A percentile compares a stretch with the other conserved stretches of the same genome.
These are phyloP conservation scores for Nomada flava DNA, from an alignment of 2,888 invertebrate species.

Conservation along the genomic window DNA sequence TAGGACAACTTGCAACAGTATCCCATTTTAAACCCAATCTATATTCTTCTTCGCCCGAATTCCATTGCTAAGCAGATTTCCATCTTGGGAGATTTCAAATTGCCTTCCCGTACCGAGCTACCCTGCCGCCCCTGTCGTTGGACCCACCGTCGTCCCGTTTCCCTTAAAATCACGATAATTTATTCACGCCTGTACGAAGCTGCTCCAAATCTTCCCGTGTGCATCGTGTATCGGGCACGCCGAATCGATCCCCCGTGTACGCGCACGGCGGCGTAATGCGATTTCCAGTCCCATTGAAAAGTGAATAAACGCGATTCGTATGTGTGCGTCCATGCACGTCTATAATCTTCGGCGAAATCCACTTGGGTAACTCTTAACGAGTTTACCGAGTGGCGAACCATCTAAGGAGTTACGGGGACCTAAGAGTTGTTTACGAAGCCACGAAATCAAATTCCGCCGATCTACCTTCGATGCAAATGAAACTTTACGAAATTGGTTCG, in stretches of 20 bases:
- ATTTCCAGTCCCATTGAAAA: slow-evolving; percentile 19
- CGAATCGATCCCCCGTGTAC: not conserved
- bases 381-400: slow-evolving; percentile 57
- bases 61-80: slow-evolving; percentile 65
- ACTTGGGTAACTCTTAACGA: slow-evolving; percentile 64
- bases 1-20: slow-evolving; percentile 65
- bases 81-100: slow-evolving; percentile 56
- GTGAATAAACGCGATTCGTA: slow-evolving; percentile 20
- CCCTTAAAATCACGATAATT: slow-evolving; percentile 28
- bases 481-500: slow-evolving; percentile 79
- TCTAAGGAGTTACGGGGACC: slow-evolving; percentile 59
- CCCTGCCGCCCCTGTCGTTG: not conserved
- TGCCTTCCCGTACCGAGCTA: slow-evolving; percentile 33
- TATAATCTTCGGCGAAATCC: slow-evolving; percentile 55
- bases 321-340: not conserved
- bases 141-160: not conserved
- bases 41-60: slow-evolving; percentile 62
- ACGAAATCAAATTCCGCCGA: slow-evolving; percentile 74
- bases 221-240: not conserved
- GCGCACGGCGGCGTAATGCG: slow-evolving; percentile 13
- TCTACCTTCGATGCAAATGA: slow-evolving; percentile 77
- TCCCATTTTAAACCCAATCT: slow-evolving; percentile 70
- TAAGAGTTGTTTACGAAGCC: slow-evolving; percentile 76
- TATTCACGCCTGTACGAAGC: slow-evolving; percentile 26
- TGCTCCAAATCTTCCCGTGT: slow-evolving; percentile 17